A percentile compares a stretch with the other conserved stretches of the same genome.
phyloP scores from a whole-genome alignment of 2,888 invertebrate species.

The Caenorhabditis sinica region DNA sequence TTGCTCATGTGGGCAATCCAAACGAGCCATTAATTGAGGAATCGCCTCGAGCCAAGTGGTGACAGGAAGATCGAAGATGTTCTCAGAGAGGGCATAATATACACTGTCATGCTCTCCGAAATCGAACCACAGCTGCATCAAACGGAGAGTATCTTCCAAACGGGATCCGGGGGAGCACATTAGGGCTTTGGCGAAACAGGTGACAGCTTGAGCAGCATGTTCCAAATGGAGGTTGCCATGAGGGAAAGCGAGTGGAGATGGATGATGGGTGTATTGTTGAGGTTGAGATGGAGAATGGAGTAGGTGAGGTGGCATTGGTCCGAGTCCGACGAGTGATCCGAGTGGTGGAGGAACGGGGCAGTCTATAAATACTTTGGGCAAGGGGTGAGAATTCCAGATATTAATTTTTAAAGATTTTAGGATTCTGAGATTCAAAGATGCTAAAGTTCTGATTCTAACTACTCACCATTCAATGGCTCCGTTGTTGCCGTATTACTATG shows the following conservation, averaged over 20 bases:
- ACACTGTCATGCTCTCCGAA: conserved; percentile 92
- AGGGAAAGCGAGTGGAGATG: conserved; percentile 9
- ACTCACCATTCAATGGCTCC: conserved; percentile 27
- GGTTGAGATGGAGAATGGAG: conserved; percentile 21
- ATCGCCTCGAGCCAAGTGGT: conserved; percentile 87
- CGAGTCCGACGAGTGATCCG: conserved; percentile 47
- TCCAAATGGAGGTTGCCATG: conserved; percentile 23
- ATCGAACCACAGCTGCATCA: conserved; percentile 98
- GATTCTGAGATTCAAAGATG: background rate
- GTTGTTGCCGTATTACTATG: background rate
- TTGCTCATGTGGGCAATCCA: conserved; percentile 92
- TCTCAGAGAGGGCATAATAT: conserved; percentile 90
- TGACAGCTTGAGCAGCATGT: conserved; percentile 67
- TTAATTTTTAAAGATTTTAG: background rate
- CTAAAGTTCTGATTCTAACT: too few species aligned
- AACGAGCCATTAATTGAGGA: conserved; percentile 97
- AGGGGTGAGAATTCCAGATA: background rate
- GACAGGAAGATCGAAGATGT: conserved; percentile 21
- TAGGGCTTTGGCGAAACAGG: conserved; percentile 78
- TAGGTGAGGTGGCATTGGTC: conserved; percentile 24
- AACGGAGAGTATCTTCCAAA: conserved; percentile 94
- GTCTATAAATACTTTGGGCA: conserved; percentile 42
- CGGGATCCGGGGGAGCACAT: conserved; percentile 85
- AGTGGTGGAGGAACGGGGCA: conserved; percentile 59
- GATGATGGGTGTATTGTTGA: conserved; percentile 7